Conservation (phyloP, 2,888 invertebrate genomes). For the Andrena hattorfiana region DNA sequence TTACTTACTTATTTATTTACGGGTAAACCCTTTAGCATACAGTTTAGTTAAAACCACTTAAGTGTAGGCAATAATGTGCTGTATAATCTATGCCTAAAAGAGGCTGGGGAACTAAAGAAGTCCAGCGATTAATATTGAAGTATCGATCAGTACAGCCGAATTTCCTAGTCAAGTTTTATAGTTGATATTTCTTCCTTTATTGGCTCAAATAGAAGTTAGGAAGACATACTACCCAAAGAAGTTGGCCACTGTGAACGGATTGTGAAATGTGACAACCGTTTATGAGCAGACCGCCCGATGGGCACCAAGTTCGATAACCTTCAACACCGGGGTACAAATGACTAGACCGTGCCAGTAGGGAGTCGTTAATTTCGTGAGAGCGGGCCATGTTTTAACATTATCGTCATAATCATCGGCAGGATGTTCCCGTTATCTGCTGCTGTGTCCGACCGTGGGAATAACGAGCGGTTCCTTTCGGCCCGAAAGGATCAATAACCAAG, state of each 20-base stretch:
- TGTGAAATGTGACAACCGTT: neutral
- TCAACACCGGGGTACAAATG: slow-evolving; percentile 1
- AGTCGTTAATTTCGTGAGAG: slow-evolving; percentile 64
- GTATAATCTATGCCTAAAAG: no score
- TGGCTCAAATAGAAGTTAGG: neutral
- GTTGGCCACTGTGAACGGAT: neutral
- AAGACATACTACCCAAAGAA: neutral
- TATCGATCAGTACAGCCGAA: no score
- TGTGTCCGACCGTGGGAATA: slow-evolving; percentile 61
- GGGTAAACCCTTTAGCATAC: no score
- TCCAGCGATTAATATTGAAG: no score
- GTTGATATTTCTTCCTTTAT: no score
- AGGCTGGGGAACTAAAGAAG: no score
- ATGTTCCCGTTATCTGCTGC: slow-evolving; percentile 67
- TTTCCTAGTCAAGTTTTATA: no score
- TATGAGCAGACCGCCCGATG: slow-evolving; percentile 15
- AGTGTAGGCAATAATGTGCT: no score
- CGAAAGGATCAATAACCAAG: slow-evolving; percentile 30
- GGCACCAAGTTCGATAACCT: slow-evolving; percentile 58
- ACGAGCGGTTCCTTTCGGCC: slow-evolving; percentile 1
- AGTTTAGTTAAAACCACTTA: no score
- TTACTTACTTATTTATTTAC: no score
- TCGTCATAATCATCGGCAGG: slow-evolving; percentile 60
- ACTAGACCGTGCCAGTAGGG: slow-evolving; percentile 18
- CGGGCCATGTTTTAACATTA: slow-evolving; percentile 63